These are phyloP conservation scores for Musca domestica DNA, from an alignment of 1,140 invertebrate genomes.

Conservation along the genomic window DNA sequence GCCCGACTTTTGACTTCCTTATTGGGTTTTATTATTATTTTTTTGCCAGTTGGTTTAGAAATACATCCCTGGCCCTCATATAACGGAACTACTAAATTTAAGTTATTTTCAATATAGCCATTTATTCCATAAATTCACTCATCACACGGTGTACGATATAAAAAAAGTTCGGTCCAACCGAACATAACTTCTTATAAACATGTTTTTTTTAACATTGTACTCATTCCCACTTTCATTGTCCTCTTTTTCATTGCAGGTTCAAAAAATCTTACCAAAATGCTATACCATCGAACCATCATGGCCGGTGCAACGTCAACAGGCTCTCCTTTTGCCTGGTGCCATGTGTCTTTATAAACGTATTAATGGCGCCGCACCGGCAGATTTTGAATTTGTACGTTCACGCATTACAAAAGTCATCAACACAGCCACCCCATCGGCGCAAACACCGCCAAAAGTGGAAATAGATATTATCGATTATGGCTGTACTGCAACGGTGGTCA, in stretches of 20 bases:
- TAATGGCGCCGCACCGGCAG: slow-evolving; percentile 40
- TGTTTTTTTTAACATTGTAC: no score
- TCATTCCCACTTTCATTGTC: no score
- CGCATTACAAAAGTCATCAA: slow-evolving; percentile 35
- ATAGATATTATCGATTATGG: slow-evolving; percentile 73
- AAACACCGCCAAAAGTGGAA: slow-evolving; percentile 52
- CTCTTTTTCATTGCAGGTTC: slow-evolving; percentile 29
- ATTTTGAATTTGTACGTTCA: slow-evolving; percentile 42
- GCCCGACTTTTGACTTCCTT: no score
- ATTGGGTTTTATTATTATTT: no score
- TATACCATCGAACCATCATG: slow-evolving; percentile 42
- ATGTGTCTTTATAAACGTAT: slow-evolving; percentile 41
- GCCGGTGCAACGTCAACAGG: slow-evolving; percentile 43
- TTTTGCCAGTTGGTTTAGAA: no score
- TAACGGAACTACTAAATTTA: no score
- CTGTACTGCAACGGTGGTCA: slow-evolving; percentile 52
- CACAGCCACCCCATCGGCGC: slow-evolving; percentile 23
- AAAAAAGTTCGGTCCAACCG: no score
- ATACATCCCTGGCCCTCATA: no score
- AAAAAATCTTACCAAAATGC: slow-evolving; percentile 40
- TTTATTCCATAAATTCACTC: no score
- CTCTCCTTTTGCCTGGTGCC: slow-evolving; percentile 35
- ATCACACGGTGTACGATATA: no score
- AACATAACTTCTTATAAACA: no score
- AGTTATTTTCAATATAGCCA: no score